These are phyloP conservation scores for Charina bottae DNA, from an alignment of 2,113 vertebrate genomes.

Conservation along the genomic window DNA sequence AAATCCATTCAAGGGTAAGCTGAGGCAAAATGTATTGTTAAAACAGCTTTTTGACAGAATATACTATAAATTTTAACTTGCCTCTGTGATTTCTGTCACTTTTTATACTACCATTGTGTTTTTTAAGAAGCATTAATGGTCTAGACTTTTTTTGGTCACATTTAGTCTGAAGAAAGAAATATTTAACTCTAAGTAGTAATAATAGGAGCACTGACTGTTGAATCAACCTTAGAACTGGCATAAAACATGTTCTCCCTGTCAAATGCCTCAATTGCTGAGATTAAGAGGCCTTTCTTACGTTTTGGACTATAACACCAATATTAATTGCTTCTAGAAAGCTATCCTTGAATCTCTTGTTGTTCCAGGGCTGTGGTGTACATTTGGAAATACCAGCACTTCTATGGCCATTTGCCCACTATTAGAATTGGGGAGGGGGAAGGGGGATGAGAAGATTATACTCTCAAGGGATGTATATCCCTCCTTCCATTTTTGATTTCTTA, in stretches of 20 bases:
- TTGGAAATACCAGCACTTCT: not conserved
- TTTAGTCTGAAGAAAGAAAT: conserved; percentile 61
- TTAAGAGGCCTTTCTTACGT: conserved; percentile 49
- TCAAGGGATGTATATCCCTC: not conserved
- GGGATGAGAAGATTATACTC: not conserved
- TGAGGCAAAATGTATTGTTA: conserved; percentile 65
- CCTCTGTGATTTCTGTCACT: conserved; percentile 58
- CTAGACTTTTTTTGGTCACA: conserved; percentile 57
- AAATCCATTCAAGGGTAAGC: conserved; percentile 58
- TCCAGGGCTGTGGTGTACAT: not conserved
- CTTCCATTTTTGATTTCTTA: not conserved
- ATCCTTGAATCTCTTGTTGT: not conserved
- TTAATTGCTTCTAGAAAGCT: not conserved
- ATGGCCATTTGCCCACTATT: not conserved
- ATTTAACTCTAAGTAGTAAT: conserved; percentile 68
- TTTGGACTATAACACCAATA: not conserved
- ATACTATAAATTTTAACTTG: conserved; percentile 65
- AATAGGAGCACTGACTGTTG: conserved; percentile 60
- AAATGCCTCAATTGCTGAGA: conserved; percentile 46
- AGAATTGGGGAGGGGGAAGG: not conserved
- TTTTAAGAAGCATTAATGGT: conserved; percentile 56
- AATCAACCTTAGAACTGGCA: conserved; percentile 61
- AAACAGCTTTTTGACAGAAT: conserved; percentile 58
- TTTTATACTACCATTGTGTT: conserved; percentile 54
- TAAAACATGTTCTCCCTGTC: conserved; percentile 53